Percentiles rank a stretch among this genome's conserved stretches.
phyloP scores from a whole-genome alignment of 2,797 vertebrate genomes.

The Crenuchus spilurus region DNA sequence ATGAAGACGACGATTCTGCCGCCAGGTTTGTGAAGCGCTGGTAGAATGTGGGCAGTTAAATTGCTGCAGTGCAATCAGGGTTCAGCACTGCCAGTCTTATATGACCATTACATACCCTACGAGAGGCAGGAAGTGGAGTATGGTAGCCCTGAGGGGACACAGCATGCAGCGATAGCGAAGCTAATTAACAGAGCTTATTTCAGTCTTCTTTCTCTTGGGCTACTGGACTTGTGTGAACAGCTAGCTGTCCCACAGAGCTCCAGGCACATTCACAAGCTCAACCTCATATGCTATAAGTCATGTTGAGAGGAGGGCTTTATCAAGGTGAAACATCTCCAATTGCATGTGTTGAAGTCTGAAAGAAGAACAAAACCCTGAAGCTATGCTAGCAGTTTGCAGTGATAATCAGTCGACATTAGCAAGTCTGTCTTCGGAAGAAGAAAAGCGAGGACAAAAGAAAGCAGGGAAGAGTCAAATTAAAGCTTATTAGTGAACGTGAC shows the following conservation, averaged over 20 bases:
- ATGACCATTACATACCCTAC: slow-evolving; percentile 13
- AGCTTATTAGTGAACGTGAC: too few relatives aligned
- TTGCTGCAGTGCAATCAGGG: slow-evolving; percentile 15
- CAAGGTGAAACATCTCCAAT: slow-evolving; percentile 12
- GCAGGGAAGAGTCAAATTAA: too few relatives aligned
- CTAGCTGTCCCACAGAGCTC: slow-evolving; percentile 19
- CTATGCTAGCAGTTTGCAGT: background rate
- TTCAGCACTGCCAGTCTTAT: background rate
- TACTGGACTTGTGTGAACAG: slow-evolving; percentile 30
- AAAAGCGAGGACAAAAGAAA: background rate
- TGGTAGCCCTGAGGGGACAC: slow-evolving; percentile 24
- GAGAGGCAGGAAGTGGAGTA: slow-evolving; percentile 19
- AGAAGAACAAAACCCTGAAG: background rate
- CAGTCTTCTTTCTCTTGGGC: slow-evolving; percentile 28
- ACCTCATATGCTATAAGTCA: slow-evolving; percentile 9
- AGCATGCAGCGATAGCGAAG: slow-evolving; percentile 23
- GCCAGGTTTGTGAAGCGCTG: too few relatives aligned
- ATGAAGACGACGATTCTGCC: too few relatives aligned
- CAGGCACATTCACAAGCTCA: slow-evolving; percentile 6
- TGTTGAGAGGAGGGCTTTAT: background rate
- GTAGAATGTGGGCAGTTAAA: background rate
- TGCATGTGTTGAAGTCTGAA: background rate
- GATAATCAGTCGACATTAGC: background rate
- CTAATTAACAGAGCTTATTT: slow-evolving; percentile 50
- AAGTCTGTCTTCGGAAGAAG: background rate